These are phyloP conservation scores for Megathymus violae DNA, from an alignment of 1,140 invertebrate genomes.

Conservation along the genomic window DNA sequence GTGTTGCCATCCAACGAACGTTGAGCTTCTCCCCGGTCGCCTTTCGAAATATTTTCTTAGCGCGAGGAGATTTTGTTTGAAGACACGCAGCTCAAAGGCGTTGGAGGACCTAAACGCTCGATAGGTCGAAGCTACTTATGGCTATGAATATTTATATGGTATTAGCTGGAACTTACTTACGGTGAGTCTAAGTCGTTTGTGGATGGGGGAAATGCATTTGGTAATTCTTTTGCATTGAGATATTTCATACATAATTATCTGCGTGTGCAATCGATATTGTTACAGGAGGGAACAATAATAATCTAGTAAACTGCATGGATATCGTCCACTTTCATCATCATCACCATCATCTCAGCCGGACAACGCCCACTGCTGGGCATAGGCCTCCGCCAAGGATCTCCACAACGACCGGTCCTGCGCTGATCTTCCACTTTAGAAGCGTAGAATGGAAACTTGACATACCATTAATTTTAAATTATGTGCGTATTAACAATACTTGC, in stretches of 20 bases:
- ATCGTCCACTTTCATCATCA: too few species aligned
- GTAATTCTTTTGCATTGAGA: slow-evolving; percentile 8
- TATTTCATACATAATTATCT: slow-evolving; percentile 4
- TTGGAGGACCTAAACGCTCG: slow-evolving; percentile 67
- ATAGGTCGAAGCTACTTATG: slow-evolving; percentile 74
- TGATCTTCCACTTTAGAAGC: too few species aligned
- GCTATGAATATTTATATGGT: slow-evolving; percentile 81
- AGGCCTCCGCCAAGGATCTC: too few species aligned
- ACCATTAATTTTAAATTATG: too few species aligned
- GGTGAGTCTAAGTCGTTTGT: slow-evolving; percentile 46
- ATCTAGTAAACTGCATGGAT: too few species aligned
- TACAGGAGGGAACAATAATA: too few species aligned
- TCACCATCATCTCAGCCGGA: too few species aligned
- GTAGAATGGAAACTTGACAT: too few species aligned
- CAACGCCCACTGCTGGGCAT: too few species aligned
- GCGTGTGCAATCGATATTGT: too few species aligned
- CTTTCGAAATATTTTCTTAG: slow-evolving; percentile 4
- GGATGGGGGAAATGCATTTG: slow-evolving; percentile 31
- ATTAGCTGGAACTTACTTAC: slow-evolving; percentile 65
- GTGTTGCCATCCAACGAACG: slow-evolving; percentile 48
- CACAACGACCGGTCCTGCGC: too few species aligned
- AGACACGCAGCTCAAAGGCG: slow-evolving; percentile 41
- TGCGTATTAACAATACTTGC: too few species aligned
- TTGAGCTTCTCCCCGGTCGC: slow-evolving; percentile 38
- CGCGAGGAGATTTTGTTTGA: slow-evolving; percentile 22